A percentile compares a stretch with the other conserved stretches of the same genome.
Evolutionary conservation across 1,140 invertebrate species (phyloP).

Genomic region (Zaprionus tsacasi): DNA sequence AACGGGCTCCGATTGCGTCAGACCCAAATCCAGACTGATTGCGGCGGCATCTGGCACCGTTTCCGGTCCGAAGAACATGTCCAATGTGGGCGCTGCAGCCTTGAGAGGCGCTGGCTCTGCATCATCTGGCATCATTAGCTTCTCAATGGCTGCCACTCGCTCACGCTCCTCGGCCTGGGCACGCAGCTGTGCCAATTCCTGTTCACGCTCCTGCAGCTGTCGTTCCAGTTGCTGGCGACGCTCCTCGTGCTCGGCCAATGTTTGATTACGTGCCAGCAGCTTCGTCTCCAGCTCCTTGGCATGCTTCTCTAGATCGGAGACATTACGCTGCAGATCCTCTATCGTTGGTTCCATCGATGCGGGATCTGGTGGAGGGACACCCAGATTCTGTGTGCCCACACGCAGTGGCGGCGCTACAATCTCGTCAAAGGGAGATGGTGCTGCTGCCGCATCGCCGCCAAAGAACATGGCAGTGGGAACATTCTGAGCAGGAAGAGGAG

Average conservation of each 20-base stretch:
- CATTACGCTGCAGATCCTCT: constrained; percentile 78
- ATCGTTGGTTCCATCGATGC: constrained; percentile 62
- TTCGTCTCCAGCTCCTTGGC: constrained; percentile 68
- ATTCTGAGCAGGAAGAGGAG: background rate
- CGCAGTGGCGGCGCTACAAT: constrained; percentile 56
- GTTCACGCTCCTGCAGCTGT: constrained; percentile 35
- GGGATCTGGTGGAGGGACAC: background rate
- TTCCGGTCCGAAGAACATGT: constrained; percentile 73
- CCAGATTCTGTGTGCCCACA: constrained; percentile 17
- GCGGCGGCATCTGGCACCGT: constrained; percentile 22
- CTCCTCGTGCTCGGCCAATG: constrained; percentile 47
- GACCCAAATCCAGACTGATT: constrained; percentile 33
- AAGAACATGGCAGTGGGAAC: constrained; percentile 68
- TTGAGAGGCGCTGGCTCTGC: background rate
- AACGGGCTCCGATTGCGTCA: constrained; percentile 69
- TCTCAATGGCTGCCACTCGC: constrained; percentile 47
- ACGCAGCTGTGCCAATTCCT: constrained; percentile 41
- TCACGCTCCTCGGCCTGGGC: constrained; percentile 47
- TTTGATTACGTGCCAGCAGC: constrained; percentile 32
- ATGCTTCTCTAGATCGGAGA: constrained; percentile 81
- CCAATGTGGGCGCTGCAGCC: constrained; percentile 48
- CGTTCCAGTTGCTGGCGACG: constrained; percentile 31
- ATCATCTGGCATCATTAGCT: constrained; percentile 48
- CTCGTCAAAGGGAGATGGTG: constrained; percentile 75
- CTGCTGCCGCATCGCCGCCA: constrained; percentile 47